A percentile compares a stretch with the other conserved stretches of the same genome.
Conservation (phyloP, 2,113 vertebrate genomes). For the Notarius quadriscutis region DNA sequence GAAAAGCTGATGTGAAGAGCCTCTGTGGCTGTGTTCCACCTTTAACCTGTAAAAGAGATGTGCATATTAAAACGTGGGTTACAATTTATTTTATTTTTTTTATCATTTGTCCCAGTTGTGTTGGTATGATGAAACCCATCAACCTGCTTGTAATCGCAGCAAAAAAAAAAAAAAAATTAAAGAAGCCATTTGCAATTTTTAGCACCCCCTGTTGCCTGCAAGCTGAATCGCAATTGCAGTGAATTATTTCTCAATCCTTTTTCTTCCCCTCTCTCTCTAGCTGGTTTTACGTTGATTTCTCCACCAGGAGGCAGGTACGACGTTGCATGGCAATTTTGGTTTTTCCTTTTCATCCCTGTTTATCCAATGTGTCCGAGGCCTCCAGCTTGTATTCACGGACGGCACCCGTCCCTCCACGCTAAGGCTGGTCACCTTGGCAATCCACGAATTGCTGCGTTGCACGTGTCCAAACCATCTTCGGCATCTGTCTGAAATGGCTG, state of each 20-base stretch:
- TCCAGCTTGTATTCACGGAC: no score
- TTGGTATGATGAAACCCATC: background rate
- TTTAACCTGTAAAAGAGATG: conserved; percentile 73
- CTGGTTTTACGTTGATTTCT: no score
- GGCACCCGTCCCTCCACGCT: no score
- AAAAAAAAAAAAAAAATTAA: background rate
- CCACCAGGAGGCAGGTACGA: no score
- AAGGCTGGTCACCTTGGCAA: no score
- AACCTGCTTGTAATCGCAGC: background rate
- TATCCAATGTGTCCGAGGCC: no score
- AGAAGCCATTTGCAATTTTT: background rate
- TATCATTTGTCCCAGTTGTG: background rate
- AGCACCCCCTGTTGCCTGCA: background rate
- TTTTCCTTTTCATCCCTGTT: no score
- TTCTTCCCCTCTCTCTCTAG: background rate
- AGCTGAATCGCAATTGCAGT: background rate
- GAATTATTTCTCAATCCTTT: background rate
- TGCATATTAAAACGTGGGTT: no score
- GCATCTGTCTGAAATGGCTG: no score
- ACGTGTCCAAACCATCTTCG: no score
- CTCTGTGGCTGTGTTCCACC: conserved; percentile 59
- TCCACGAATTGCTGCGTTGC: no score
- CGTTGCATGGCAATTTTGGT: no score
- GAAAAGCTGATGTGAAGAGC: conserved; percentile 63
- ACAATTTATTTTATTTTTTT: background rate